phyloP scores from a whole-genome alignment of 2,113 vertebrate species.

The Myotis brandtii region DNA sequence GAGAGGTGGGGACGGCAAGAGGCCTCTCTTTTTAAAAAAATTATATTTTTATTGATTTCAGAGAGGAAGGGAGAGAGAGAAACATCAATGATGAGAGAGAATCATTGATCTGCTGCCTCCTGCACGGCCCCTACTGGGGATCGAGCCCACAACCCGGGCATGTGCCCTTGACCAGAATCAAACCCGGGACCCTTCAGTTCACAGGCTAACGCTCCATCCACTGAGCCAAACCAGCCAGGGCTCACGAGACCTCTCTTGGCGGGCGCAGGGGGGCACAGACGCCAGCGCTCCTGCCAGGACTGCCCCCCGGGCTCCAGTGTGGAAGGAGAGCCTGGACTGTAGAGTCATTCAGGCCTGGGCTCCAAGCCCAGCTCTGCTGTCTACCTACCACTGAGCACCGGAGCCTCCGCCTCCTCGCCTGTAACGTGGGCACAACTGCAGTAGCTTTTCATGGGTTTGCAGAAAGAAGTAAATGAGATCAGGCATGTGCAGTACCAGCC shows the following conservation, averaged over 20 bases:
- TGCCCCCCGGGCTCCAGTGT: neutral
- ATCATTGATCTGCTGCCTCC: no score
- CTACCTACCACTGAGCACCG: neutral
- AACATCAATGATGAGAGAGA: no score
- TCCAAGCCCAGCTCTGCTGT: neutral
- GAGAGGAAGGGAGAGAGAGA: no score
- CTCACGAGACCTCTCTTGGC: neutral
- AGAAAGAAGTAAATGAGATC: neutral
- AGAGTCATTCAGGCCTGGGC: neutral
- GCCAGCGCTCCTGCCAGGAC: neutral
- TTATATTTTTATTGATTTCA: no score
- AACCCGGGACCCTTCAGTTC: no score
- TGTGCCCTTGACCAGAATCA: no score
- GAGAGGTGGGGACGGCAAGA: neutral
- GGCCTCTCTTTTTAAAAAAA: neutral
- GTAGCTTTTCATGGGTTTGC: neutral
- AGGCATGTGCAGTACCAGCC: neutral
- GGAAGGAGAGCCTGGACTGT: neutral
- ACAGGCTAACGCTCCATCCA: no score
- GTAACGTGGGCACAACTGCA: neutral
- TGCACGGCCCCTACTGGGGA: no score
- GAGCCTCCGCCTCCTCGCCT: neutral
- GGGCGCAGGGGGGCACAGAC: neutral
- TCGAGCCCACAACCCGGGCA: no score
- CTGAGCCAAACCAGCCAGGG: no score